Percentiles rank a stretch among this genome's conserved stretches.
Conservation (phyloP, 2,113 vertebrate species). For the Equus przewalskii region DNA sequence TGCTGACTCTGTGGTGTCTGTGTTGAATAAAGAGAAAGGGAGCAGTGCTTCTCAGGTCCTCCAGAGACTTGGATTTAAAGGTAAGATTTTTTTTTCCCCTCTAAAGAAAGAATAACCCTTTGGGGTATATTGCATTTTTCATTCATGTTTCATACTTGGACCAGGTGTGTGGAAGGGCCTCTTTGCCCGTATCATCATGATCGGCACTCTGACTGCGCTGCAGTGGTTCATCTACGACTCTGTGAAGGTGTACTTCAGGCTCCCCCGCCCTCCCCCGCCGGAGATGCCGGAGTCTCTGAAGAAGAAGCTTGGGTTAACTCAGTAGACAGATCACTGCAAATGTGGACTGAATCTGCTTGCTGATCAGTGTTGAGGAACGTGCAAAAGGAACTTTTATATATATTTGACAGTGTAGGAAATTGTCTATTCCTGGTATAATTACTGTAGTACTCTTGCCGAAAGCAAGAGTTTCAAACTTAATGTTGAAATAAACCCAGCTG, state of each 20-base stretch:
- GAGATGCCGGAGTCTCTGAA: slow-evolving; percentile 99
- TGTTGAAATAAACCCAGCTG: slow-evolving; percentile 89
- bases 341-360: slow-evolving; percentile 87
- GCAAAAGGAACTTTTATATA: slow-evolving; percentile 89
- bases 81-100: slow-evolving; percentile 79
- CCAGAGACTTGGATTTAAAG: slow-evolving; percentile 94
- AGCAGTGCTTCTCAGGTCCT: slow-evolving; percentile 95
- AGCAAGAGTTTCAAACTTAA: slow-evolving; percentile 83
- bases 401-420: slow-evolving; percentile 88
- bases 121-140: background rate
- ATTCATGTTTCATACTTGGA: slow-evolving; percentile 41
- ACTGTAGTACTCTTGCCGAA: slow-evolving; percentile 85
- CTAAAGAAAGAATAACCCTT: background rate
- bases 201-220: slow-evolving; percentile 98
- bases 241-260: slow-evolving; percentile 99
- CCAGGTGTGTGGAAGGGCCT: slow-evolving; percentile 99
- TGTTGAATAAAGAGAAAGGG: slow-evolving; percentile 97
- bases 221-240: slow-evolving; percentile 99
- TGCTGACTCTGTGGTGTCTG: slow-evolving; percentile 98
- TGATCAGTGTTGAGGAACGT: slow-evolving; percentile 85
- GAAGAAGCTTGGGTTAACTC: slow-evolving; percentile 97
- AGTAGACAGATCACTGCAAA: slow-evolving; percentile 87
- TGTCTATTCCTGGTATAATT: slow-evolving; percentile 84
- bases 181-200: slow-evolving; percentile 99
- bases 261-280: slow-evolving; percentile 98